These are phyloP conservation scores for Pipistrellus pygmaeus DNA, from an alignment of 2,797 vertebrate species.

Conservation along the genomic window DNA sequence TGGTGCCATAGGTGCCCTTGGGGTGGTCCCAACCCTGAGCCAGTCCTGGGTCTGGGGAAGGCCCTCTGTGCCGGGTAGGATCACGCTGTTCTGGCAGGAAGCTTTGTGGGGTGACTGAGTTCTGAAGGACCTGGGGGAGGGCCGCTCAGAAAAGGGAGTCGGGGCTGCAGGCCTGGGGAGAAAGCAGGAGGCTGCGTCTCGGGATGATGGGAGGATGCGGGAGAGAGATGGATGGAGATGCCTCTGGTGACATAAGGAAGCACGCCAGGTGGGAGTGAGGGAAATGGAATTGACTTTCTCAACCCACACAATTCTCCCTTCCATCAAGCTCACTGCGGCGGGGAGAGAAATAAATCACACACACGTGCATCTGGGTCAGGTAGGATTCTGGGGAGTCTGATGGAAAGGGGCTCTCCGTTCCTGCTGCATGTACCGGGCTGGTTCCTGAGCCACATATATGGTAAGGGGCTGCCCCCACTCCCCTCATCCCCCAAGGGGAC, in stretches of 20 bases:
- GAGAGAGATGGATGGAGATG: too few species aligned
- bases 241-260: neutral
- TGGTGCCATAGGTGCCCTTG: neutral
- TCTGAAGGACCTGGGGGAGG: neutral
- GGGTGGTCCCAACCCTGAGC: neutral
- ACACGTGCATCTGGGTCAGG: neutral
- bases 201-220: rapidly evolving
- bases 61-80: neutral
- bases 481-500: neutral
- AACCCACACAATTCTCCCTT: neutral
- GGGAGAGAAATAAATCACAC: neutral
- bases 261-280: rapidly evolving
- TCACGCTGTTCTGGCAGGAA: neutral
- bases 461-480: rapidly evolving
- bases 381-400: neutral
- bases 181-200: too few species aligned
- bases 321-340: neutral
- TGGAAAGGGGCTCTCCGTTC: neutral
- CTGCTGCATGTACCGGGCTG: neutral
- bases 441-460: neutral
- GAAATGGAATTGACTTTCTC: neutral
- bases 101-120: neutral
- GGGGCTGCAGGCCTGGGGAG: neutral
- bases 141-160: neutral
- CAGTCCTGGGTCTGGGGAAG: neutral